Conservation (phyloP, 2,888 invertebrate species). For the Drosophila tanythrix region DNA sequence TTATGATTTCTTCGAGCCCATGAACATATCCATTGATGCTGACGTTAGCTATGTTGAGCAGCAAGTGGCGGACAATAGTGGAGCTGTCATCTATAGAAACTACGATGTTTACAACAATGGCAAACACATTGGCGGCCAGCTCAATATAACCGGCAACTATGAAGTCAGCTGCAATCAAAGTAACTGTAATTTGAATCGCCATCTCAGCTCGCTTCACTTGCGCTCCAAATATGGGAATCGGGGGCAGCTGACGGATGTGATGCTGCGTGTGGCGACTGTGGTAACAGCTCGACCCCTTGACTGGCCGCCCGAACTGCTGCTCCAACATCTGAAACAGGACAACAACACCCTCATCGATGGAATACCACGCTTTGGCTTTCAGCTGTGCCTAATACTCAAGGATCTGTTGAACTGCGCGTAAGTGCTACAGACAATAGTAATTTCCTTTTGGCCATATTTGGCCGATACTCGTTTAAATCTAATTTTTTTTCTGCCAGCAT, state of each 20-base stretch:
- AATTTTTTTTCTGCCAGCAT: constrained; percentile 54
- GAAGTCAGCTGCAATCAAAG: constrained; percentile 59
- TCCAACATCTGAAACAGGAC: constrained; percentile 59
- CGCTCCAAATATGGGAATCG: constrained; percentile 77
- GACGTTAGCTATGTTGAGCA: constrained; percentile 74
- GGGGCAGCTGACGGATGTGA: constrained; percentile 73
- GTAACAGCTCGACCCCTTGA: constrained; percentile 69
- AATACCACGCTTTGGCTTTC: constrained; percentile 76
- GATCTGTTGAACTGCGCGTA: constrained; percentile 79
- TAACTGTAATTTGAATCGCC: constrained; percentile 48
- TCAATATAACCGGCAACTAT: constrained; percentile 81
- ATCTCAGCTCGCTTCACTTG: constrained; percentile 68
- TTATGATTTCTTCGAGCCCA: constrained; percentile 59
- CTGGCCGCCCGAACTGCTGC: constrained; percentile 52
- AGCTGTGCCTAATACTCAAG: constrained; percentile 58
- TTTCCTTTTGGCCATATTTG: not conserved
- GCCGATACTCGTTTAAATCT: not conserved
- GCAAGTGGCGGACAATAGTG: not conserved
- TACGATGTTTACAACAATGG: constrained; percentile 84
- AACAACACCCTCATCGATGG: constrained; percentile 72
- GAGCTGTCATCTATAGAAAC: constrained; percentile 43
- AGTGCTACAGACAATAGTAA: constrained; percentile 5
- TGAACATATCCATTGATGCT: constrained; percentile 81
- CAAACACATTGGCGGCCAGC: constrained; percentile 78
- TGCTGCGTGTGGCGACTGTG: constrained; percentile 77